Base-by-base conservation (phyloP, 2,797 vertebrate species). In the Propithecus deckenii region DNA sequence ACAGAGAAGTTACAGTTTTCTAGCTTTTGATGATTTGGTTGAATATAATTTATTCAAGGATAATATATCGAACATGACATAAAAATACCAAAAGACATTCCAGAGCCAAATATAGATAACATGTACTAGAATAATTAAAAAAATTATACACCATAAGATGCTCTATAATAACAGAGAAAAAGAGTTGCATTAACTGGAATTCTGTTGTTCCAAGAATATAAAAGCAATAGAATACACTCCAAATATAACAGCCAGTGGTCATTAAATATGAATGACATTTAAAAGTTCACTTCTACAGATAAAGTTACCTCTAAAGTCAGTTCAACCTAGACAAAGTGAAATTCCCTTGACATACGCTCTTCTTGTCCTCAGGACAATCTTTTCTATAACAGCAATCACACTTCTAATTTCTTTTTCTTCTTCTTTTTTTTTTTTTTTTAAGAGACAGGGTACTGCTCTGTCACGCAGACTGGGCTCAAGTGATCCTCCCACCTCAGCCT, bases 211-310 rank as follows among this genome's bases (percentile, higher is more conserved):
- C 22, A 87, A 93, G 59, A 79, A 86, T 13, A 96, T 41, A 93
- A 95, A 96, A 91, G 43, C n/a, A 69, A 89, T 0, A 89, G 61
- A 74, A 92, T 93, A 48, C 20, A 75, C 80, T 74, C 50, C 61
- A 96, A 92, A 76, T 92, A 35, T 72, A 90, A 96, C 14, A 92
- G 65, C 25, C 25, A 93, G 22, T 17, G 7, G 55, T 84, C 43
- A 97, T 91, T 92, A 96, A 96, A 96, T 89, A 94, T 67, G 65
- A 91, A 85, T 43, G 84, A 74, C 41, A 97, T 93, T 90, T 92
- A 43, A 96, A 94, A 92, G 87, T 92, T 43, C 35, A 90, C 55
- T 89, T 81, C 71, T 72, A 89, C 52, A 85, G 67, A 94, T 94
- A 94, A 95, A 13, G 35, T 78, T 94, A 81, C 30, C 41, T 94